Evolutionary conservation across 1,140 invertebrate genomes (phyloP).

Genomic region (Agrilus planipennis): DNA sequence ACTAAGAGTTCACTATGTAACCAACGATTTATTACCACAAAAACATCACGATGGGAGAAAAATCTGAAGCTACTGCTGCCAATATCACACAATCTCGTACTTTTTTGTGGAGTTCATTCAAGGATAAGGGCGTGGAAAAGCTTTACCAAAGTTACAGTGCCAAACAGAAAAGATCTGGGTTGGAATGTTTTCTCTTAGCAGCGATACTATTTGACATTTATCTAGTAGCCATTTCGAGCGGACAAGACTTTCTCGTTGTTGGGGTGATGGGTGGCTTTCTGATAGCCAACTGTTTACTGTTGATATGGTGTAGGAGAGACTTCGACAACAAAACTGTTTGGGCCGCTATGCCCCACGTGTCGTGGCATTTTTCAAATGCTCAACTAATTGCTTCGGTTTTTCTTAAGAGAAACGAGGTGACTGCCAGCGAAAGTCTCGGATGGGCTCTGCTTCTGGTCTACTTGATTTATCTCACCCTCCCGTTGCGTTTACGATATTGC

Average conservation of each 20-base stretch:
- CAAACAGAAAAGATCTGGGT: slow-evolving; percentile 60
- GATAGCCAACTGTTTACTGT: slow-evolving; percentile 38
- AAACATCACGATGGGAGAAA: slow-evolving; percentile 10
- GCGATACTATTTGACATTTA: slow-evolving; percentile 57
- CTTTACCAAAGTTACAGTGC: slow-evolving; percentile 65
- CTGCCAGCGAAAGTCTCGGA: slow-evolving; percentile 48
- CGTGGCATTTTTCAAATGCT: slow-evolving; percentile 47
- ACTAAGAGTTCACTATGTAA: not conserved
- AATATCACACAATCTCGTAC: slow-evolving; percentile 25
- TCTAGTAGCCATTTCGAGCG: slow-evolving; percentile 42
- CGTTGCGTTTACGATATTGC: slow-evolving; percentile 55
- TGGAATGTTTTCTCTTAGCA: slow-evolving; percentile 60
- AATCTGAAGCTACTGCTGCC: slow-evolving; percentile 7
- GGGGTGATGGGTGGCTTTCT: slow-evolving; percentile 41
- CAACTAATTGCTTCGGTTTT: slow-evolving; percentile 47
- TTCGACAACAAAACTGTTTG: slow-evolving; percentile 35
- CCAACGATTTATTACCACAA: too few species aligned
- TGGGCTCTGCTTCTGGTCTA: slow-evolving; percentile 75
- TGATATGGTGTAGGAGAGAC: slow-evolving; percentile 39
- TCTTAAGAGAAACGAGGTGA: slow-evolving; percentile 40
- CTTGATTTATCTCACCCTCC: slow-evolving; percentile 72
- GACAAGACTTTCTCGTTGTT: slow-evolving; percentile 38
- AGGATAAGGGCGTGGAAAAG: slow-evolving; percentile 50
- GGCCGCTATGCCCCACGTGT: slow-evolving; percentile 44
- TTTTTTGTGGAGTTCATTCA: slow-evolving; percentile 30